Evolutionary conservation across 2,797 vertebrate species (phyloP).

Genomic region (Falco naumanni): DNA sequence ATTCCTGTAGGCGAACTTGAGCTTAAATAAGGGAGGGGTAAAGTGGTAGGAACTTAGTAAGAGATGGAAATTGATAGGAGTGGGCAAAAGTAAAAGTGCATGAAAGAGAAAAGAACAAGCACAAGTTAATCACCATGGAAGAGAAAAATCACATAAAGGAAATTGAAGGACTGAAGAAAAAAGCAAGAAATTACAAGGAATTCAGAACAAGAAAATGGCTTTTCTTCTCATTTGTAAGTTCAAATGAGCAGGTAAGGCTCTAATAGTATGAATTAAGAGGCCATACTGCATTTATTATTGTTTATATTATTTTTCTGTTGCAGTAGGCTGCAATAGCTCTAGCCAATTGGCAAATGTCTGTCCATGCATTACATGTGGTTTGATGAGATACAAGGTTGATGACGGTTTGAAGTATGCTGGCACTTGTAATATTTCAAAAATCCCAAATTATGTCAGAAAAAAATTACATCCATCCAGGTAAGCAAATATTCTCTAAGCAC

Average conservation of each 20-base stretch:
- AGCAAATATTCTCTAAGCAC: background rate
- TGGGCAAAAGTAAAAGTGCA: background rate
- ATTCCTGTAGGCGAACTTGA: background rate
- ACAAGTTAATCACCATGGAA: background rate
- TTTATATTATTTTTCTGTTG: background rate
- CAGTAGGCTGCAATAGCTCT: background rate
- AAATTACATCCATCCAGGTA: background rate
- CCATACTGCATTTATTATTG: background rate
- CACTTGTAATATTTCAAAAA: background rate
- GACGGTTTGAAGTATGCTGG: background rate
- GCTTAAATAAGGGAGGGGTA: background rate
- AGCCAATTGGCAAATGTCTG: background rate
- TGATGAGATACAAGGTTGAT: background rate
- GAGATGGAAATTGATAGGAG: background rate
- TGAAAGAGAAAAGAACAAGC: background rate
- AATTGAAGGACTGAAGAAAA: background rate
- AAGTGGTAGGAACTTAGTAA: background rate
- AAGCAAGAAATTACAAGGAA: background rate
- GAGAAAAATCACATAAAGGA: background rate
- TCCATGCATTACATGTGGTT: background rate
- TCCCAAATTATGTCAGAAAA: background rate
- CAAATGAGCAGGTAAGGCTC: background rate
- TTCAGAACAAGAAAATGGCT: background rate
- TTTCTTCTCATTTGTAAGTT: background rate
- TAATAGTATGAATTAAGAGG: background rate